Evolutionary conservation across 2,113 vertebrate species (phyloP).

Genomic region (Lethenteron camtschaticum): DNA sequence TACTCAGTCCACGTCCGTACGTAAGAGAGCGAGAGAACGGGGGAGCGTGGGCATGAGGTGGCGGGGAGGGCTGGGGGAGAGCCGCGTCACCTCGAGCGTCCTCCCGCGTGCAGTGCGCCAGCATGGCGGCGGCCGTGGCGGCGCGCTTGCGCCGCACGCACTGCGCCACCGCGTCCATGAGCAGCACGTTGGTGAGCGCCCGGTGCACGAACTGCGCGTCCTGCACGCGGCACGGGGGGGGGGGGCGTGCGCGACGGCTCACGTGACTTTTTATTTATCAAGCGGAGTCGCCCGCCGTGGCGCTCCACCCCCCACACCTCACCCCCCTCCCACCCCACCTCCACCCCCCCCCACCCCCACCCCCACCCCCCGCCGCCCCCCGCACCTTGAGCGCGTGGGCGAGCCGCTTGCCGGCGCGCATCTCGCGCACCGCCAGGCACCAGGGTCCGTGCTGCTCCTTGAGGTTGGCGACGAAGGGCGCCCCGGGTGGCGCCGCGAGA

Average conservation of each 20-base stretch:
- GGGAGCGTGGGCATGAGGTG: no score
- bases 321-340: no score
- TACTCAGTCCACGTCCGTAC: no score
- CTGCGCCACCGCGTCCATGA: neutral
- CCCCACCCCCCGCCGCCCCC: no score
- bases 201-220: slow-evolving; percentile 7
- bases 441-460: slow-evolving; percentile 69
- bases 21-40: no score
- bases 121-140: neutral
- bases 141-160: neutral
- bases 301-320: no score
- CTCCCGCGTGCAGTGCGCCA: neutral
- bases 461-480: slow-evolving; percentile 61
- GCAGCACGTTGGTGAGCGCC: slow-evolving; percentile 4
- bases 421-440: slow-evolving; percentile 68
- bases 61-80: no score
- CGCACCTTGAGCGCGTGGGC: slow-evolving; percentile 71
- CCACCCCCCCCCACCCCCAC: no score
- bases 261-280: no score
- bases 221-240: neutral
- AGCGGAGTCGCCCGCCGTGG: no score
- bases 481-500: slow-evolving; percentile 24
- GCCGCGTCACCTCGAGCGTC: neutral
- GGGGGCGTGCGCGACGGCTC: neutral
- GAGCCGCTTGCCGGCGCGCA: slow-evolving; percentile 76